Conservation (phyloP, 2,888 invertebrate species). For the Drosophila phalerata region DNA sequence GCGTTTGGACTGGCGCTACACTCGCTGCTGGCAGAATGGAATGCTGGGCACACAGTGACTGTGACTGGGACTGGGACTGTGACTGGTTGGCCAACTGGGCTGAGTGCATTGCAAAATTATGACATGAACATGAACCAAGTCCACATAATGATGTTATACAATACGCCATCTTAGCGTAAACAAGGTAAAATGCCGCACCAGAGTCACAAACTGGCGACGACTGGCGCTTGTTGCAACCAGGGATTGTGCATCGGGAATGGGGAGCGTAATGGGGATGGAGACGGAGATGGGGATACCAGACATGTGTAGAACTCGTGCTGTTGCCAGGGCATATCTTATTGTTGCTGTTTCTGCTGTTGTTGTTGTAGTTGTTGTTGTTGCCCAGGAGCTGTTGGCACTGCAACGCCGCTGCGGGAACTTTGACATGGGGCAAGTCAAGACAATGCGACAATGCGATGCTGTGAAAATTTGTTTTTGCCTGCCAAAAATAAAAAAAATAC, state of each 20-base stretch:
- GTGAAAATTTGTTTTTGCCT: conserved; percentile 66
- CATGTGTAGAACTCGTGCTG: conserved; percentile 69
- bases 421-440: conserved; percentile 53
- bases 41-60: conserved; percentile 1
- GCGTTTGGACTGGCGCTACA: conserved; percentile 17
- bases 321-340: conserved; percentile 37
- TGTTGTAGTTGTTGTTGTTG: conserved; percentile 58
- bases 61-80: neutral
- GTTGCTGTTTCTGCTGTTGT: conserved; percentile 56
- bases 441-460: conserved; percentile 55
- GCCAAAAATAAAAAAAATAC: conserved; percentile 10
- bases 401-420: conserved; percentile 67
- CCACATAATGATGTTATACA: conserved; percentile 84
- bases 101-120: conserved; percentile 80
- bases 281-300: conserved; percentile 37
- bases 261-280: neutral
- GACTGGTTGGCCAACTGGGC: conserved; percentile 20
- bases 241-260: neutral
- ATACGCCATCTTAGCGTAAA: conserved; percentile 83
- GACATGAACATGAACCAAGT: conserved; percentile 84
- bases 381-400: conserved; percentile 78
- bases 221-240: conserved; percentile 49
- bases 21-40: conserved; percentile 6
- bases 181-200: conserved; percentile 76
- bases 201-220: conserved; percentile 38